Conservation (phyloP, 2,797 vertebrate genomes). For the Remorina albescens region DNA sequence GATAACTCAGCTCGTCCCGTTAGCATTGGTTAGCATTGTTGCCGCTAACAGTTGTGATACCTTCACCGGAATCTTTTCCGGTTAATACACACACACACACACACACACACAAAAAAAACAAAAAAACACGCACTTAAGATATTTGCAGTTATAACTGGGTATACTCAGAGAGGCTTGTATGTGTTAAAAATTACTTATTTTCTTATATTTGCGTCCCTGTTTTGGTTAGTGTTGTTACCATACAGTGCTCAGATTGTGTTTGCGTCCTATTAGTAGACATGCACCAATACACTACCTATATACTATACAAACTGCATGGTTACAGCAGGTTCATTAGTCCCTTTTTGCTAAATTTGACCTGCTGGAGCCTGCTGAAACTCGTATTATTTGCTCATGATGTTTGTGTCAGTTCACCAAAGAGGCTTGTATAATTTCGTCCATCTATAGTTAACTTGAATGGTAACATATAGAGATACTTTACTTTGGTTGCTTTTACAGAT, state of each 20-base stretch:
- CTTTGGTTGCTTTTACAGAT: too few species aligned
- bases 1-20: background rate
- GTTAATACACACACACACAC: background rate
- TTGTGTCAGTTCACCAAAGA: too few species aligned
- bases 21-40: background rate
- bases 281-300: background rate
- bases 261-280: background rate
- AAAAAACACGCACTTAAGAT: too few species aligned
- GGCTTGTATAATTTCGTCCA: too few species aligned
- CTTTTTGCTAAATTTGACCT: background rate
- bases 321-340: background rate
- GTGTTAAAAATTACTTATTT: too few species aligned
- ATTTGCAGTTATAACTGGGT: too few species aligned
- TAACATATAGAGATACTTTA: too few species aligned
- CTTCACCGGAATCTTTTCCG: background rate
- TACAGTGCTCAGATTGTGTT: background rate
- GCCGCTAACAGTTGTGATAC: background rate
- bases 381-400: too few species aligned
- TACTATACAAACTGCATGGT: background rate
- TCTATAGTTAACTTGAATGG: too few species aligned
- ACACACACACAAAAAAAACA: too few species aligned
- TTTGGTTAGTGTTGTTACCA: background rate
- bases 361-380: too few species aligned
- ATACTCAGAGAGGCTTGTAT: too few species aligned
- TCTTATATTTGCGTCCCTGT: background rate